Evolutionary conservation across 2,113 vertebrate species (phyloP).

Genomic region (Gallinago paraguaiae): DNA sequence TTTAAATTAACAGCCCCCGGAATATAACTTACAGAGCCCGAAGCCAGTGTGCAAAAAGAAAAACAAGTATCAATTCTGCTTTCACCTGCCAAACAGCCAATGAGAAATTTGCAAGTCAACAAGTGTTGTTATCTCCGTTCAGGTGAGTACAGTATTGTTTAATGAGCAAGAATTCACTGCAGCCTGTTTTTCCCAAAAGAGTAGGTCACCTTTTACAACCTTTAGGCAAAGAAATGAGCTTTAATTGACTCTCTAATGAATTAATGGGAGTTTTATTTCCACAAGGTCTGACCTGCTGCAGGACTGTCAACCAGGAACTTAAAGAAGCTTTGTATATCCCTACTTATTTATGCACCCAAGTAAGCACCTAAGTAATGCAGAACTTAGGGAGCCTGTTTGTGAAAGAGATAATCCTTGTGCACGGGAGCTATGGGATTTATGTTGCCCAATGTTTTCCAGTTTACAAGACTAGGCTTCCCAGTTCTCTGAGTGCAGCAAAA

Average conservation of each 20-base stretch:
- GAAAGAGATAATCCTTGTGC: not conserved
- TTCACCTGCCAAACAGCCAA: not conserved
- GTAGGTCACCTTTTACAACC: not conserved
- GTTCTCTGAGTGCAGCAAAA: not conserved
- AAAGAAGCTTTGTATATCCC: not conserved
- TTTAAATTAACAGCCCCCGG: not conserved
- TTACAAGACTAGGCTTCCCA: not conserved
- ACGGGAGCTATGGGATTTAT: not conserved
- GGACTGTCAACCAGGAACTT: not conserved
- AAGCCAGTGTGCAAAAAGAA: not conserved
- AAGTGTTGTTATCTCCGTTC: not conserved
- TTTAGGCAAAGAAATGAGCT: slow-evolving; percentile 4
- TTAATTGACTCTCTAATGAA: not conserved
- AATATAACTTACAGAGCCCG: not conserved
- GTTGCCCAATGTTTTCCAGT: not conserved
- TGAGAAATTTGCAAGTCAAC: not conserved
- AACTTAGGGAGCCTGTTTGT: not conserved
- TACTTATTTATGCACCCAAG: not conserved
- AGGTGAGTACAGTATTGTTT: not conserved
- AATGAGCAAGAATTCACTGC: not conserved
- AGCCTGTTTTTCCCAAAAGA: not conserved
- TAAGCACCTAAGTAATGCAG: not conserved
- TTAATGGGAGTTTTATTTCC: not conserved
- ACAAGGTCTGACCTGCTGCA: not conserved
- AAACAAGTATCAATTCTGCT: not conserved